A percentile compares a stretch with the other conserved stretches of the same genome.
These are phyloP conservation scores for Parasteatoda tepidariorum DNA, from an alignment of 1,140 invertebrate species.

Conservation along the genomic window DNA sequence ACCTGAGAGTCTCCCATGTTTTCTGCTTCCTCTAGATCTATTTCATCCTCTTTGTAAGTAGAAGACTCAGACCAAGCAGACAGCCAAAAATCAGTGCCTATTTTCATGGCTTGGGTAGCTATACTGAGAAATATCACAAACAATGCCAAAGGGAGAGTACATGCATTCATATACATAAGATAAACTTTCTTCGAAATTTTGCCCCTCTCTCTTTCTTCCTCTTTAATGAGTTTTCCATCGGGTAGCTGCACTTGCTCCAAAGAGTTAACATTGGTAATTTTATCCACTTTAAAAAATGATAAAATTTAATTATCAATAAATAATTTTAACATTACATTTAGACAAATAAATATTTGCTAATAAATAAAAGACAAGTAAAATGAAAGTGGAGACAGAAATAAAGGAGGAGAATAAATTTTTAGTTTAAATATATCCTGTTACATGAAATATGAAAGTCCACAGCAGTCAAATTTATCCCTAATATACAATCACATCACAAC, in stretches of 20 bases:
- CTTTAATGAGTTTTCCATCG: slow-evolving; percentile 66
- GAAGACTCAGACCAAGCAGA: slow-evolving; percentile 63
- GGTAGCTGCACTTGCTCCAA: slow-evolving; percentile 49
- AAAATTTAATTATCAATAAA: not conserved
- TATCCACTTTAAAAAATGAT: slow-evolving; percentile 21
- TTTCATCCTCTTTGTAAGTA: not conserved
- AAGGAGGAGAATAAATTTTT: too few relatives aligned
- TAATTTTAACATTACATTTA: not conserved
- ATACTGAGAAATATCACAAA: slow-evolving; percentile 72
- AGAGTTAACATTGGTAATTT: slow-evolving; percentile 27
- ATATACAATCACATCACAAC: too few relatives aligned
- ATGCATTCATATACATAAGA: slow-evolving; percentile 75
- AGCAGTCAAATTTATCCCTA: too few relatives aligned
- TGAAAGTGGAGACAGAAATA: too few relatives aligned
- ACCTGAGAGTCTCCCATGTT: too few relatives aligned
- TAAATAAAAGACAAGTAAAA: too few relatives aligned
- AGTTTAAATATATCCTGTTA: too few relatives aligned
- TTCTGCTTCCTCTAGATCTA: not conserved
- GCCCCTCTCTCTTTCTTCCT: slow-evolving; percentile 75
- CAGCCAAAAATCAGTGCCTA: slow-evolving; percentile 65
- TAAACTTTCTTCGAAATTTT: slow-evolving; percentile 75
- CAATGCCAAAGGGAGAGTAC: slow-evolving; percentile 72
- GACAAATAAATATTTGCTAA: not conserved
- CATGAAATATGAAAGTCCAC: too few relatives aligned
- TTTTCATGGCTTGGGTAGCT: slow-evolving; percentile 63